Base-by-base conservation (phyloP, 2,888 invertebrate genomes). In the Scaptomyza tumidula region DNA sequence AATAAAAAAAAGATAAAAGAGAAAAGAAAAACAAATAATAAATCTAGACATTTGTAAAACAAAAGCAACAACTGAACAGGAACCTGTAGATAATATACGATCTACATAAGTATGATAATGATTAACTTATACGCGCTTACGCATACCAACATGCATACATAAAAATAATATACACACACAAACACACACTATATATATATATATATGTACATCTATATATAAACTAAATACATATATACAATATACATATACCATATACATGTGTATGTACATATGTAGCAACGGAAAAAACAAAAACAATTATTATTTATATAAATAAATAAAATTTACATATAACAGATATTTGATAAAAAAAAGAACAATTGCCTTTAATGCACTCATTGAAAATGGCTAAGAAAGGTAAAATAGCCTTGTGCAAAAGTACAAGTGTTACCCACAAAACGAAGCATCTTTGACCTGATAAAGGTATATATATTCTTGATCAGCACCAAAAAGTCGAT, bases 91-190 rank as follows among this genome's bases (percentile, higher is more conserved):
- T 86, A 79, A 77, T 81, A 72, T 75, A 84, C 67, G 74, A 81
- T 86, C 86, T 85, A 71, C 76, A 74, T 80, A 72, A 73, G 64
- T 66, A 79, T 56, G 65, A 70, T 41, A 61, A 78, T 77, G 53
- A 78, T 71, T 79, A 81, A 84, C 78, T 83, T 83, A 77, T 75
- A 86, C 79, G 79, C 84, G 86, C 86, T 85, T 80, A 79, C 79
- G 85, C 79, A 85, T 79, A 73, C 65, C 67, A 75, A 80, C 70
- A 68, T 76, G 66, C 69, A 78, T 66, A 52, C 56, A 79, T 64
- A 69, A 60, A 66, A 58, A 77, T 43, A 69, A 69, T 69, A 68
- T 29, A 60, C 16, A 78, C 31, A 71, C 54, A 65, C 7, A 56
- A 19, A 1, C 46, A 55, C 24, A 60, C 19, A 52, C 35, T 29